Evolutionary conservation across 2,113 vertebrate genomes (phyloP), one percentile per base, ranked within the genome.

Genomic region (Gallinago undulata): DNA sequence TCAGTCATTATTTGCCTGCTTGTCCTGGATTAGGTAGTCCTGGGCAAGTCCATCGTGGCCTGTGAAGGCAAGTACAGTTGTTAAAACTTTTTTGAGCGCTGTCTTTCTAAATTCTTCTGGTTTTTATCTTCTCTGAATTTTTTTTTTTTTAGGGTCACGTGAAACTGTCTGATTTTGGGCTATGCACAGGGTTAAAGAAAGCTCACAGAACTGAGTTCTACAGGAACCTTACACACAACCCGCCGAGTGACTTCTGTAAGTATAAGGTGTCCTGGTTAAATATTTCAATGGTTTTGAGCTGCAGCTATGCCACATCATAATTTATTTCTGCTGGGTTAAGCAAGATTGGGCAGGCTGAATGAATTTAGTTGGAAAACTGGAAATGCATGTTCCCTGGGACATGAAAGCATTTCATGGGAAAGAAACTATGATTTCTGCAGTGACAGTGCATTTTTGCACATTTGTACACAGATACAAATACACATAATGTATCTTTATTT

Each of bases 161-260:
- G 90, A 99, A 99, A 91, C 97, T 99, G 76, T 99, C 99, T 35
- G 99, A 99, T 95, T 99, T 99, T 95, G 99, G 99, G 45, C 98
- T 99, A 79, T 99, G 99, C 95, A 99, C 99, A 5, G 99, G 99
- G 73, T 98, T 99, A 94, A 99, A 99, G 97, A 99, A 99, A 92
- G 99, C 99, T 67, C 99, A 99, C 96, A 98, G 99, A 89, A 99
- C 99, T 2, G 99, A 99, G 90, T 99, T 99, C 94, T 99, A 99
- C 95, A 98, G 99, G 94, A 99, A 99, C 96, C 98, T 99, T 72
- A 99, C 99, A 3, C 99, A 99, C 92, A 99, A 99, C 95, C 99
- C 99, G 0, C 99, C 99, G 62, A 99, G 99, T 85, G 99, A 99
- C 97, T 99, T 99, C 98, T 99, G 99, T 99, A 96, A 99, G 99